Conservation (phyloP, 2,888 invertebrate genomes). For the Lochmaea capreae region DNA sequence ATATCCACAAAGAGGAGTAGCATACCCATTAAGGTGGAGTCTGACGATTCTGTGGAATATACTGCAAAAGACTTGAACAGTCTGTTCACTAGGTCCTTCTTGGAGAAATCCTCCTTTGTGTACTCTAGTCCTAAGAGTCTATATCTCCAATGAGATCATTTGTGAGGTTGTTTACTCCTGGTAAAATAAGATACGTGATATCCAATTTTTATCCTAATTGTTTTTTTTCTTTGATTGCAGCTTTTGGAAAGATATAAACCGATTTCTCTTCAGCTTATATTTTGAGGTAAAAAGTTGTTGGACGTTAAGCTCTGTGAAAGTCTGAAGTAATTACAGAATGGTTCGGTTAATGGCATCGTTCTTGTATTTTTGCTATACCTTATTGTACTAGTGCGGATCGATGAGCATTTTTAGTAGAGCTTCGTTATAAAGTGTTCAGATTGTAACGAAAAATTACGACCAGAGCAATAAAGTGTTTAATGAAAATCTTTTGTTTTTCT, state of each 20-base stretch:
- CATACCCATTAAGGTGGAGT: no score
- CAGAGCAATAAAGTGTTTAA: neutral
- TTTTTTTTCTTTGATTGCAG: neutral
- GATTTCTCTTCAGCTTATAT: neutral
- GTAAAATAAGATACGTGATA: no score
- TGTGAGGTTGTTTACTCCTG: no score
- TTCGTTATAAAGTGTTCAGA: neutral
- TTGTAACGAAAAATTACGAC: neutral
- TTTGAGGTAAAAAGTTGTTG: neutral
- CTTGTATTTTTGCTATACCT: neutral
- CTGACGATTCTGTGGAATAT: no score
- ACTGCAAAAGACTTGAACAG: no score
- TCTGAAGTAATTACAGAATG: neutral
- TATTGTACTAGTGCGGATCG: neutral
- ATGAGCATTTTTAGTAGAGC: neutral
- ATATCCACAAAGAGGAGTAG: no score
- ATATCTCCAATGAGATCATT: no score
- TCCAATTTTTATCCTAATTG: no score
- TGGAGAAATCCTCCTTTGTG: no score
- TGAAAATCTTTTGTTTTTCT: neutral
- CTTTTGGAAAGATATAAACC: neutral
- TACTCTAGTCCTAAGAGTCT: no score
- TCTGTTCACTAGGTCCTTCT: no score
- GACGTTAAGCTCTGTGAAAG: neutral
- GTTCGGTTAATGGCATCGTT: neutral